phyloP scores from a whole-genome alignment of 2,113 vertebrate genomes.

The Probosciger aterrimus region DNA sequence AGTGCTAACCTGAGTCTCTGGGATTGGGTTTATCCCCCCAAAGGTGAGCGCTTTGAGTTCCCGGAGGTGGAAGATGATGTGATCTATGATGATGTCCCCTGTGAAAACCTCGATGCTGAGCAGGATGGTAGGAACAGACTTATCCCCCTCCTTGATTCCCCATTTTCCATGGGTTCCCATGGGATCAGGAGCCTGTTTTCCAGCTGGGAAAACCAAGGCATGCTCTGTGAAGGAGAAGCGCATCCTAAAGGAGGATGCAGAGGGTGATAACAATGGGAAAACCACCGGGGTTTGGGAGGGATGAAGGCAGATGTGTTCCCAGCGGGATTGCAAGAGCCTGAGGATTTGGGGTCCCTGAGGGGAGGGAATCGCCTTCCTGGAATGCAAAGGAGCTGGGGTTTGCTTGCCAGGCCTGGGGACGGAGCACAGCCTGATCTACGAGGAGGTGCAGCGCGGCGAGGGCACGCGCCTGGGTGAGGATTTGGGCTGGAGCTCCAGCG shows the following conservation, averaged over 20 bases:
- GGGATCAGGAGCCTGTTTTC: neutral
- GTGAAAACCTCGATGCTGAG: slow-evolving; percentile 72
- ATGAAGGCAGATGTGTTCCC: neutral
- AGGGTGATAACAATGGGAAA: neutral
- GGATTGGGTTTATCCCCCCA: neutral
- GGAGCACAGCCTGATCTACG: slow-evolving; percentile 77
- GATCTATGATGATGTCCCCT: slow-evolving; percentile 94
- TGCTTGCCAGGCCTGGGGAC: neutral
- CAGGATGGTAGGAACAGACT: slow-evolving; percentile 74
- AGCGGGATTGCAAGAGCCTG: neutral
- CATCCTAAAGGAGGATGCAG: neutral
- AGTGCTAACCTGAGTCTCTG: neutral
- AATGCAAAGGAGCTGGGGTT: neutral
- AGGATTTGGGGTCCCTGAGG: neutral
- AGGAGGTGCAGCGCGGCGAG: slow-evolving; percentile 78
- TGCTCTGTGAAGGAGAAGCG: accelerated
- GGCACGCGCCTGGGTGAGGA: slow-evolving; percentile 44
- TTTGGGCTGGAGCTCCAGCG: slow-evolving; percentile 94
- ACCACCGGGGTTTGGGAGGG: neutral
- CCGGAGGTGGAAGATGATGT: slow-evolving; percentile 76
- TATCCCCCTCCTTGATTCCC: too few relatives aligned
- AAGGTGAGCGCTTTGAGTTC: slow-evolving; percentile 62
- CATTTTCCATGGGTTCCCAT: accelerated
- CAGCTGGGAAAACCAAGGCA: neutral
- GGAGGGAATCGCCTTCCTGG: neutral